Percentiles rank a stretch among this genome's conserved stretches.
Evolutionary conservation across 2,797 vertebrate genomes (phyloP).

Genomic region (Xenops minutus): DNA sequence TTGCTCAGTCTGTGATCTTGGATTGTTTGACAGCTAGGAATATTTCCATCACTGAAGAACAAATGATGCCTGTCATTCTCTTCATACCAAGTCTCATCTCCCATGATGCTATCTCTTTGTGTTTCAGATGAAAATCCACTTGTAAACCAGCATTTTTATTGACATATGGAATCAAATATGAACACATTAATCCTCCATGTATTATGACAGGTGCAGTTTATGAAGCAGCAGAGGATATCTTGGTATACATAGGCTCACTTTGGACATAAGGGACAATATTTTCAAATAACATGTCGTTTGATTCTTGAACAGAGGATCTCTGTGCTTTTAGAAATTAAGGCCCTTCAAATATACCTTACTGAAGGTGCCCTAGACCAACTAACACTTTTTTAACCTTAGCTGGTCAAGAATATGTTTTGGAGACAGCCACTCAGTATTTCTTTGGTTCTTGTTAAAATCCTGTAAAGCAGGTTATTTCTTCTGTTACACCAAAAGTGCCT

Average conservation of each 20-base stretch:
- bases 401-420: background rate
- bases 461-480: background rate
- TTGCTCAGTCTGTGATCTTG: background rate
- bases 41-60: accelerated
- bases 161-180: background rate
- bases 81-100: background rate
- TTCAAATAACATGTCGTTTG: background rate
- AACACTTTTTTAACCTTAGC: background rate
- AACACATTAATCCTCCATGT: background rate
- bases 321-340: background rate
- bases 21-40: background rate
- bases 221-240: background rate
- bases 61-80: background rate
- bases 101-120: background rate
- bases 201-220: background rate
- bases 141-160: constrained; percentile 6
- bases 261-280: background rate
- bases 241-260: background rate
- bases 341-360: background rate
- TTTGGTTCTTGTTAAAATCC: background rate
- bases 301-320: background rate
- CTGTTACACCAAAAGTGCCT: background rate
- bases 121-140: constrained; percentile 19
- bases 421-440: background rate
- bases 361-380: background rate